phyloP scores from a whole-genome alignment of 2,797 vertebrate genomes.

The Enteromius treurensis region DNA sequence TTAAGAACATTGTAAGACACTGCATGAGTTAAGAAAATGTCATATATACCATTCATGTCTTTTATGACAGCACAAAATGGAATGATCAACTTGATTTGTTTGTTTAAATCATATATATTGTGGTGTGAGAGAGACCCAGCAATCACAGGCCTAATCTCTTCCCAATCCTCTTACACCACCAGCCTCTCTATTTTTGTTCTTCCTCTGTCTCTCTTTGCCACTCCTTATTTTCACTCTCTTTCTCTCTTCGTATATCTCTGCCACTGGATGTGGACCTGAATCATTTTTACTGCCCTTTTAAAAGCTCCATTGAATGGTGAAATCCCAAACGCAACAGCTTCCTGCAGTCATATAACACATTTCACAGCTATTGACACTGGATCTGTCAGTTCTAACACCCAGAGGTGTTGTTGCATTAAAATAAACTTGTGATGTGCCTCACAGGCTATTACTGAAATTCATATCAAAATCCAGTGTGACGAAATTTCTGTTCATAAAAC shows the following conservation, averaged over 20 bases:
- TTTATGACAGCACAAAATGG: not conserved
- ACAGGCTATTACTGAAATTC: conserved; percentile 2
- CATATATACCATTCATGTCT: not conserved
- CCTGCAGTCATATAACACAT: conserved; percentile 32
- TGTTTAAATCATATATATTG: conserved; percentile 37
- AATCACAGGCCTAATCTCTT: conserved; percentile 77
- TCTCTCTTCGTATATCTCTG: not conserved
- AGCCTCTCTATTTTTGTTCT: conserved; percentile 72
- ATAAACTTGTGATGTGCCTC: conserved; percentile 40
- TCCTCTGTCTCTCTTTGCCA: conserved; percentile 33
- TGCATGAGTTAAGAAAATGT: not conserved
- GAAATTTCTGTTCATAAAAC: conserved; percentile 8
- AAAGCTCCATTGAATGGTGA: conserved; percentile 42
- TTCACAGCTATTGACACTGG: conserved; percentile 40
- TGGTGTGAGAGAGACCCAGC: conserved; percentile 58
- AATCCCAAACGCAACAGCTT: conserved; percentile 9
- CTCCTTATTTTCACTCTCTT: not conserved
- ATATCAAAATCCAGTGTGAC: not conserved
- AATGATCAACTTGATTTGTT: conserved; percentile 47
- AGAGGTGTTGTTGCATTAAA: conserved; percentile 29
- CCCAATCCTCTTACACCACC: conserved; percentile 78
- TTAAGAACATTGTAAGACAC: not conserved
- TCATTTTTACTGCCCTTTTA: conserved; percentile 20
- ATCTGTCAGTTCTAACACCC: conserved; percentile 32
- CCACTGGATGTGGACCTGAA: conserved; percentile 23